Evolutionary conservation across 2,888 invertebrate genomes (phyloP), one percentile per base, ranked within the genome.

Genomic region (Drosophila diplacantha): DNA sequence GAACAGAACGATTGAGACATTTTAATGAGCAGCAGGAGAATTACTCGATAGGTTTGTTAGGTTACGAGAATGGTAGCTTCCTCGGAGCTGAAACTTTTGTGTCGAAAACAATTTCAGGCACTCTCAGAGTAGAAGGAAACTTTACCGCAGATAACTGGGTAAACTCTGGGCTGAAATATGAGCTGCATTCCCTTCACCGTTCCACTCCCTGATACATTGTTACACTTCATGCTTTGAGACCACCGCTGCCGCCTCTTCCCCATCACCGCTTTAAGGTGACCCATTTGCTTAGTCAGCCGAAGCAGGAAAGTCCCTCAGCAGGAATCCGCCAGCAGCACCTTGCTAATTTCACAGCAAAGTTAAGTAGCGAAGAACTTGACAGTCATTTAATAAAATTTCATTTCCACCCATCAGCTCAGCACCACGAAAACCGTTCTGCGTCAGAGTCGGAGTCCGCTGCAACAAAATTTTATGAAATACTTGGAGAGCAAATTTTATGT

Each of bases 391-490:
- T 81, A 80, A 82, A 78, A 78, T 74, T 76, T 74, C 69, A 82
- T 78, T 76, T 68, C 32, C 58, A 29, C 63, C 58, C 66, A 64
- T 66, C 66, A 58, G 41, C 35, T 35, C 24, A 22, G 35, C 41
- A 8, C n/a, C 14, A 43, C 16, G 61, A 73, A 58, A 26, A 16
- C 26, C 43, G 43, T 26, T 16, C 43, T 12, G 43, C 26, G 26
- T 43, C 43, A 14, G 18, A 49, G 53, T 20, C 22, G 32, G 32
- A 29, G 34, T 38, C 32, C 46, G 34, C 39, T 50, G 54, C 62
- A 72, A 80, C 83, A 80, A 81, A 80, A 83, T 81, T 81, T 81
- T 83, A 83, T 83, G 75, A 75, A 75, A 71, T 74, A 66, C 77
- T 72, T 73, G 24, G 66, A 81, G 77, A 74, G 74, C 67, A 81